Evolutionary conservation across 2,888 invertebrate species (phyloP), one percentile per base, ranked within the genome.

Genomic region (Dryobota labecula): DNA sequence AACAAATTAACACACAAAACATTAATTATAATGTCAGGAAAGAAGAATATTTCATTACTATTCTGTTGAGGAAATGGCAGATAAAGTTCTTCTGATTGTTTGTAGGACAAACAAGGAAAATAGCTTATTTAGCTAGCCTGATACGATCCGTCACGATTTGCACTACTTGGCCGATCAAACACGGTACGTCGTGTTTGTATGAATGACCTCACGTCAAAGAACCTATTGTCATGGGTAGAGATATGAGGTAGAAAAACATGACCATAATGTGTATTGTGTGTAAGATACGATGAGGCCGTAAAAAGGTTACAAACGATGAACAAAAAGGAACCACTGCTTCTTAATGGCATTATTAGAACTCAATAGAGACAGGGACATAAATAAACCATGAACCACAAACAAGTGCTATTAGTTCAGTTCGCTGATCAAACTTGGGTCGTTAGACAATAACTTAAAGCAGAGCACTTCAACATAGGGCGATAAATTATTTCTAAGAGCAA

Each of bases 81-180:
- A 79, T 30, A 57, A 51, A 36, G 15, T 65, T 60, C 38, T 30
- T 36, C 66, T 57, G 51, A 61, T 66, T 57, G 30, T 38, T 30
- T 20, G 7, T 30, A 33, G 5, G 15, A 67, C 67, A 47, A 65
- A 82, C 57, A 82, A 82, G 83, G 74, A 73, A 80, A 78, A 83
- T 73, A 18, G 60, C 83, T 73, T 71, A 69, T 74, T 82, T 73
- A 78, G 67, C 56, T 43, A 66, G 69, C 20, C 63, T 33, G 58
- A 80, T 80, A 70, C 38, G 53, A 78, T 70, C 63, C 24, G 70
- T 78, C 77, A 82, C 78, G 77, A 79, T 82, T 57, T 76, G 77
- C 82, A 77, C 71, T 33, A 49, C 67, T 54, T 60, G 61, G n/a
- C n/a, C 53, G 78, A 49, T 70, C 70, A 63, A 65, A 75, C 82